Conservation (phyloP, 2,888 invertebrate species). For the Tanytarsus gracilentus region DNA sequence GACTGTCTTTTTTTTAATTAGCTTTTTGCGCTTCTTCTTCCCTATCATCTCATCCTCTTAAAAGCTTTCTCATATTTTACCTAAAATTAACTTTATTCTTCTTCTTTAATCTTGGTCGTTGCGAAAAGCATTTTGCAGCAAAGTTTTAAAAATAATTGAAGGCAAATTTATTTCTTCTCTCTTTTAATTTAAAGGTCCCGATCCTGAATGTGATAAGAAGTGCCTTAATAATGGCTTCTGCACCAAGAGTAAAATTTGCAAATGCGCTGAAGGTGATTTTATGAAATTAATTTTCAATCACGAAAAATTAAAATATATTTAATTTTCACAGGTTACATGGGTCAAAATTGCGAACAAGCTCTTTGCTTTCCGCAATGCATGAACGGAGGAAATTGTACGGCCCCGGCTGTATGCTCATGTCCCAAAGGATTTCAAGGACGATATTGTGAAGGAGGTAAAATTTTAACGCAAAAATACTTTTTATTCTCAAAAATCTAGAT, state of each 20-base stretch:
- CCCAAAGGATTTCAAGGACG: conserved; percentile 83
- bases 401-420: conserved; percentile 80
- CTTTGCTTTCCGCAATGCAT: conserved; percentile 87
- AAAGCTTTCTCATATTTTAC: too few relatives aligned
- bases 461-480: not conserved
- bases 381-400: conserved; percentile 86
- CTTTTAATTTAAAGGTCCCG: conserved; percentile 52
- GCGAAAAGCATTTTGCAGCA: too few relatives aligned
- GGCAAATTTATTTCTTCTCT: not conserved
- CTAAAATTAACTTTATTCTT: too few relatives aligned
- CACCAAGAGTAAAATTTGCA: conserved; percentile 70
- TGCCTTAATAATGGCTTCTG: conserved; percentile 80
- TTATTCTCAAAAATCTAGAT: conserved; percentile 12
- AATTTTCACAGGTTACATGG: conserved; percentile 71
- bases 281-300: too few relatives aligned
- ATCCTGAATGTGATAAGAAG: conserved; percentile 81
- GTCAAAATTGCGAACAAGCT: conserved; percentile 80
- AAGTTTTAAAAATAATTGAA: too few relatives aligned
- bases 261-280: conserved; percentile 26
- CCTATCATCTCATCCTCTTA: too few relatives aligned
- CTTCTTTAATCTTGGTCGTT: too few relatives aligned
- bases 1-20: too few relatives aligned
- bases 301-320: not conserved
- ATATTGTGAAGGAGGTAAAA: conserved; percentile 80
- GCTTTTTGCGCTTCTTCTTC: too few relatives aligned